Percentiles rank a stretch among this genome's conserved stretches.
phyloP scores from a whole-genome alignment of 2,888 invertebrate genomes.

The Dasysyrphus tricinctus region DNA sequence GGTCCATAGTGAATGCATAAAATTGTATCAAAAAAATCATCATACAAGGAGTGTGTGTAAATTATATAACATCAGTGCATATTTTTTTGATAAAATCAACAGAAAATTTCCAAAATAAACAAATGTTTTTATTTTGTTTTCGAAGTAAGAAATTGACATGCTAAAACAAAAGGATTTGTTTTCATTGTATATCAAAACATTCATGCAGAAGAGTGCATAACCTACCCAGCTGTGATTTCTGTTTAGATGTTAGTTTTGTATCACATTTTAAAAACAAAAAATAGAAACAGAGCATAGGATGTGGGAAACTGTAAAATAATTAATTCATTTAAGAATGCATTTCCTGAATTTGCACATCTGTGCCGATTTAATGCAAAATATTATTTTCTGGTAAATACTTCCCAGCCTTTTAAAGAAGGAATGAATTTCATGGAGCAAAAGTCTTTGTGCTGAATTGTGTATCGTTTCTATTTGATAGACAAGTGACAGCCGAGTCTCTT shows the following conservation, averaged over 20 bases:
- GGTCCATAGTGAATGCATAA: not conserved
- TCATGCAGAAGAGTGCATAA: conserved; percentile 21
- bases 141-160: not conserved
- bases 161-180: conserved; percentile 26
- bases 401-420: no score
- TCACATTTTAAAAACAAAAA: not conserved
- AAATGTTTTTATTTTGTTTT: not conserved
- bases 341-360: no score
- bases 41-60: not conserved
- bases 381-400: no score
- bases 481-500: no score
- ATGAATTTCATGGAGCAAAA: no score
- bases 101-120: conserved; percentile 22
- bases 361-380: no score
- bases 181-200: not conserved
- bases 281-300: not conserved
- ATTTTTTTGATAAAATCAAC: conserved; percentile 30
- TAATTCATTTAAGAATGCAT: not conserved
- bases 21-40: not conserved
- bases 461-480: no score
- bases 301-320: not conserved
- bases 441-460: no score
- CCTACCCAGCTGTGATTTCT: not conserved
- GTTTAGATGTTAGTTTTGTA: not conserved
- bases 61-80: conserved; percentile 1